Evolutionary conservation across 92 coral and sea anemone genomes (phyloP).

Genomic region (Isaurus tuberculatus): DNA sequence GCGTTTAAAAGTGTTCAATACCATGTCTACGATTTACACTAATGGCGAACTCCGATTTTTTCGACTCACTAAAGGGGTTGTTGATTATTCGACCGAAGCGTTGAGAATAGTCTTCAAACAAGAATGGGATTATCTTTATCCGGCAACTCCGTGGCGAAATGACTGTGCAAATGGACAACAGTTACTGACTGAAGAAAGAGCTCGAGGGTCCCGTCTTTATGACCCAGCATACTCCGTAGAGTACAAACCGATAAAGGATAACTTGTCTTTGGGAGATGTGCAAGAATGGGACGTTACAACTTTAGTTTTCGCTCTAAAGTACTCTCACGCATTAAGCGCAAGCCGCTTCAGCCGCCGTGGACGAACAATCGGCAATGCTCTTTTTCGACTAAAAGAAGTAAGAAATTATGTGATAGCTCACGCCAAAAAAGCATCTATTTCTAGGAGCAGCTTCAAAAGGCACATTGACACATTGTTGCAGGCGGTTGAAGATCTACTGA

Average conservation of each 20-base stretch:
- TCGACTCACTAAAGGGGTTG: slow-evolving; percentile 46
- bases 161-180: slow-evolving; percentile 36
- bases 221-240: slow-evolving; percentile 38
- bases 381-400: slow-evolving; percentile 36
- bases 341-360: slow-evolving; percentile 29
- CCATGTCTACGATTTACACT: slow-evolving; percentile 45
- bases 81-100: slow-evolving; percentile 55
- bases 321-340: slow-evolving; percentile 34
- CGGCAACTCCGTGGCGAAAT: slow-evolving; percentile 49
- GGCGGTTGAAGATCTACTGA: slow-evolving; percentile 47
- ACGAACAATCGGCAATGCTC: slow-evolving; percentile 25
- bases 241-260: slow-evolving; percentile 39
- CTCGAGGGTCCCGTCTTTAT: slow-evolving; percentile 18
- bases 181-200: slow-evolving; percentile 33
- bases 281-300: slow-evolving; percentile 52
- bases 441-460: slow-evolving; percentile 29
- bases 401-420: slow-evolving; percentile 45
- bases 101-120: slow-evolving; percentile 39
- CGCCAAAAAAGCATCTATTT: slow-evolving; percentile 27
- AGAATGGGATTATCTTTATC: slow-evolving; percentile 53
- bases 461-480: slow-evolving; percentile 30
- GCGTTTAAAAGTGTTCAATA: not conserved
- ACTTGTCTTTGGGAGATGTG: slow-evolving; percentile 33
- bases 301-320: slow-evolving; percentile 39
- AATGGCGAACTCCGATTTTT: slow-evolving; percentile 47